Evolutionary conservation across 2,797 vertebrate species (phyloP).

Genomic region (Iguana delicatissima): DNA sequence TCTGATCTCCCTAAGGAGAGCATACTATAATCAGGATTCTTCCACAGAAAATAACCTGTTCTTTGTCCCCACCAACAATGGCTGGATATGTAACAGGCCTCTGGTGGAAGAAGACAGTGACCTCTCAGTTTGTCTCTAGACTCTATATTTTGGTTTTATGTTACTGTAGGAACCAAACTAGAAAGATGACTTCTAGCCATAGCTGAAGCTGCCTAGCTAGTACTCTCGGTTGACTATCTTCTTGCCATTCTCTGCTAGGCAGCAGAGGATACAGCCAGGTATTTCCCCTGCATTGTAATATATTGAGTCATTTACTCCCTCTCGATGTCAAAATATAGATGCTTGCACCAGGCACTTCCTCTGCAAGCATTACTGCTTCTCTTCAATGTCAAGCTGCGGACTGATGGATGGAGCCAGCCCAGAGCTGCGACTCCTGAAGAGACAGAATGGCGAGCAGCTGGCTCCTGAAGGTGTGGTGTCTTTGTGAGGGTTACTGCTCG

Average conservation of each 20-base stretch:
- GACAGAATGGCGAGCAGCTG: not conserved
- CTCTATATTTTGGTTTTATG: not conserved
- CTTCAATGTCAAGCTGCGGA: not conserved
- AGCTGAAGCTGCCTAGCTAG: not conserved
- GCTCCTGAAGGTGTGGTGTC: not conserved
- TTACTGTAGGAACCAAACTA: not conserved
- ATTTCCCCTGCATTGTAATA: not conserved
- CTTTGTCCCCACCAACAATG: not conserved
- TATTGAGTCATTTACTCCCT: not conserved
- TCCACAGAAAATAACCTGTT: not conserved
- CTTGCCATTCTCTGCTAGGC: not conserved
- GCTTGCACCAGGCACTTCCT: not conserved
- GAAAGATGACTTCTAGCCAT: not conserved
- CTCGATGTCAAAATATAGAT: not conserved
- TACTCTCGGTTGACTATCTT: not conserved
- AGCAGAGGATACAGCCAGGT: not conserved
- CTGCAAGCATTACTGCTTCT: not conserved
- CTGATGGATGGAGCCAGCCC: not conserved
- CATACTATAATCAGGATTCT: not conserved
- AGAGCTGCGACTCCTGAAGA: not conserved
- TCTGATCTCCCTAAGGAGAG: not conserved
- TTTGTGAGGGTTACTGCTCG: not conserved
- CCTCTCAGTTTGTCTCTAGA: not conserved
- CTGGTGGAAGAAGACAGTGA: not conserved
- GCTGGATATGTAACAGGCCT: too few relatives aligned